Percentiles rank a stretch among this genome's conserved stretches.
These are phyloP conservation scores for Elysia chlorotica DNA, from an alignment of 1,140 invertebrate species.

Conservation along the genomic window DNA sequence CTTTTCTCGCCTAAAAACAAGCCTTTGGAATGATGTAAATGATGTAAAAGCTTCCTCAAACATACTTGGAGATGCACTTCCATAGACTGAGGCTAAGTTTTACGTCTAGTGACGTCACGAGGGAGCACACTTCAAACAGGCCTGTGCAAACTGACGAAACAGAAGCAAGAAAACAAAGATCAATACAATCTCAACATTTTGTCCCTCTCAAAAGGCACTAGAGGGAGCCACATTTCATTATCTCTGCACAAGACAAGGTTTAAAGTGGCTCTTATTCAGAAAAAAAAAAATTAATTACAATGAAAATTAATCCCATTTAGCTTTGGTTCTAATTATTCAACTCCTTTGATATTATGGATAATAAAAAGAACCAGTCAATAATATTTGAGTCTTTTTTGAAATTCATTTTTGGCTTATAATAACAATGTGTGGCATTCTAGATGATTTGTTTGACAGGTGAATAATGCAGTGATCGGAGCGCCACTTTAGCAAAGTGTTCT, in stretches of 20 bases:
- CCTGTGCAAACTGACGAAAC: constrained; percentile 44
- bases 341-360: no score
- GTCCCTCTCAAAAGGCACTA: background rate
- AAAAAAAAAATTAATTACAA: no score
- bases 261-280: no score
- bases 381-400: no score
- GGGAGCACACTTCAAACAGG: constrained; percentile 48
- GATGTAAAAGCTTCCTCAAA: background rate
- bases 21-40: no score
- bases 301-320: no score
- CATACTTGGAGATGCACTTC: constrained; percentile 50
- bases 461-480: background rate
- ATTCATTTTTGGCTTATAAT: no score
- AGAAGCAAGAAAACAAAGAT: no score
- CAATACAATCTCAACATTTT: background rate
- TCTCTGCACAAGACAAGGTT: no score
- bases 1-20: no score
- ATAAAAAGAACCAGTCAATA: no score
- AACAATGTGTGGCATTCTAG: background rate
- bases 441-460: background rate
- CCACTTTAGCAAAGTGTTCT: background rate
- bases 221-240: background rate
- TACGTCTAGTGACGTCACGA: constrained; percentile 53
- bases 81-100: constrained; percentile 52
- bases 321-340: no score